Conservation (phyloP, 1,140 invertebrate species). For the Drosophila nannoptera region DNA sequence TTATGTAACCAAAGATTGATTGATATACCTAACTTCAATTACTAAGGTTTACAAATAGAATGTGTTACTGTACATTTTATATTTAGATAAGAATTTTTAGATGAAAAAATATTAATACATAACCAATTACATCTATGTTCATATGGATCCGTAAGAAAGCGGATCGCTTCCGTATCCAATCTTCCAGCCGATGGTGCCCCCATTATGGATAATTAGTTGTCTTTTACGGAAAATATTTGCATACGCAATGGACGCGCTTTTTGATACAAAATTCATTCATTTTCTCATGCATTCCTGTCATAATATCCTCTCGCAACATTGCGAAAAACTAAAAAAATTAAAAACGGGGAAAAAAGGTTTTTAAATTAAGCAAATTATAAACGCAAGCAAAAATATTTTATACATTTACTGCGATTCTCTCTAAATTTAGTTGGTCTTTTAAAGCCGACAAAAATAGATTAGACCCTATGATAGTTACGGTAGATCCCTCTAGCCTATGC, state of each 20-base stretch:
- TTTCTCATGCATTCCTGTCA: constrained; percentile 7
- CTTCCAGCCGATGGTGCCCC: constrained; percentile 1
- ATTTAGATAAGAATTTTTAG: background rate
- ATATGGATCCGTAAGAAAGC: background rate
- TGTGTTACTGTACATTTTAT: too few species aligned
- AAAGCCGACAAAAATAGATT: too few species aligned
- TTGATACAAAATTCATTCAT: constrained; percentile 2
- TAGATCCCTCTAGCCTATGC: too few species aligned
- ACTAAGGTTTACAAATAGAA: background rate
- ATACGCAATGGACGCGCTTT: background rate
- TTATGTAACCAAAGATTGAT: too few species aligned
- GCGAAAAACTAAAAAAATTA: constrained; percentile 10
- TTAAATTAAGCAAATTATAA: constrained; percentile 2
- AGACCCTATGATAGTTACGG: too few species aligned
- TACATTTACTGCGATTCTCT: background rate
- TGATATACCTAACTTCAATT: background rate
- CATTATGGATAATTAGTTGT: background rate
- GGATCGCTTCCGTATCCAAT: background rate
- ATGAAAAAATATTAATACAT: background rate
- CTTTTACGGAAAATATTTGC: background rate
- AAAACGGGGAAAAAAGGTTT: constrained; percentile 1
- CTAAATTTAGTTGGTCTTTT: background rate
- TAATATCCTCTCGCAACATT: constrained; percentile 4
- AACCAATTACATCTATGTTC: constrained; percentile 3
- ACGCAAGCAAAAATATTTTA: background rate